A percentile compares a stretch with the other conserved stretches of the same genome.
Evolutionary conservation across 2,888 invertebrate species (phyloP).

Genomic region (Chrysolina oricalcia): DNA sequence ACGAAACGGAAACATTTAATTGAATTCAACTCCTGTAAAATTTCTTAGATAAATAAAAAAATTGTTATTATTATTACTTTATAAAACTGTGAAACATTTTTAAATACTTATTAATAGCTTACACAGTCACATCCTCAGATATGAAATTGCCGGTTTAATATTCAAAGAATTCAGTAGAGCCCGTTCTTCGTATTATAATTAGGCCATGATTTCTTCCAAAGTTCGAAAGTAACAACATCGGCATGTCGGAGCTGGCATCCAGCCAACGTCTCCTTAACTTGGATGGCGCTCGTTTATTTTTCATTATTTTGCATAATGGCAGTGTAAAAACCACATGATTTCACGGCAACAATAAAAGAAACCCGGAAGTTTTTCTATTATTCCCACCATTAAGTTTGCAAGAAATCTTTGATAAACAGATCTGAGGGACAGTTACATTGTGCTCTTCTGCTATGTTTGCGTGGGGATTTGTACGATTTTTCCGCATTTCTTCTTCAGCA

Average conservation of each 20-base stretch:
- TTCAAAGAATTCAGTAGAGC: not conserved
- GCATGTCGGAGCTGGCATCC: conserved; percentile 16
- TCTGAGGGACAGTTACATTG: not conserved
- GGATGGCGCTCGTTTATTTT: conserved; percentile 7
- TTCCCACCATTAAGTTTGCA: not conserved
- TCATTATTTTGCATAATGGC: conserved; percentile 30
- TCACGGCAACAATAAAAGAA: conserved; percentile 3
- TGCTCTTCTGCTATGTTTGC: not conserved
- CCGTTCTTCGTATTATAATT: conserved; percentile 10
- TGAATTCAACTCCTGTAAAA: no score
- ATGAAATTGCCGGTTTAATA: not conserved
- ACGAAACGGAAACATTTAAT: no score
- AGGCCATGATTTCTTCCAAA: conserved; percentile 1
- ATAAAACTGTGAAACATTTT: no score
- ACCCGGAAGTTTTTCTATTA: not conserved
- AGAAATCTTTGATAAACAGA: not conserved
- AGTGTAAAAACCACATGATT: conserved; percentile 27
- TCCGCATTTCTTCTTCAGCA: no score
- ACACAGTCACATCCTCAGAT: not conserved
- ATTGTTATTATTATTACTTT: no score
- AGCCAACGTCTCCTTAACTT: conserved; percentile 19
- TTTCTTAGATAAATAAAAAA: no score
- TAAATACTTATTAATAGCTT: no score
- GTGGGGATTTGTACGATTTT: not conserved
- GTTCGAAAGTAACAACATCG: not conserved